Percentiles rank a stretch among this genome's conserved stretches.
These are phyloP conservation scores for Xyrichtys novacula DNA, from an alignment of 2,797 vertebrate species.

Conservation along the genomic window DNA sequence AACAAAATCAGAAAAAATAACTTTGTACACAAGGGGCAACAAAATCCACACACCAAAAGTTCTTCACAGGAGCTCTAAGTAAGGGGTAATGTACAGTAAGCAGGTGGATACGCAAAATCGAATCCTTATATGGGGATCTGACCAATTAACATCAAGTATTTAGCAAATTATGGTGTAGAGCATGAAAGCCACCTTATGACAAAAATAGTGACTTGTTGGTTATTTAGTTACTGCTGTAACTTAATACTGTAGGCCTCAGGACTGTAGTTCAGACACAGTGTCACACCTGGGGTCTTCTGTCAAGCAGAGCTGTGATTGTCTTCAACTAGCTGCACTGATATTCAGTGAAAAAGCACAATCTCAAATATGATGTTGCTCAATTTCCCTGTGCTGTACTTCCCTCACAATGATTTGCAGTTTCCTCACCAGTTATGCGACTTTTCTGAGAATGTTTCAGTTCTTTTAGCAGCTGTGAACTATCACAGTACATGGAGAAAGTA, in stretches of 20 bases:
- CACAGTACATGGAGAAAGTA: not conserved
- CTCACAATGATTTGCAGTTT: not conserved
- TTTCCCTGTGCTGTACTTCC: not conserved
- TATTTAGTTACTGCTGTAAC: too few relatives aligned
- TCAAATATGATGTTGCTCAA: not conserved
- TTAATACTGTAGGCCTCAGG: not conserved
- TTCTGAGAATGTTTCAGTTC: conserved; percentile 7
- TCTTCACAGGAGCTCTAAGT: too few relatives aligned
- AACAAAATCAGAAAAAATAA: too few relatives aligned
- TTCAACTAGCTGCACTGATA: not conserved
- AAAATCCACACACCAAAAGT: too few relatives aligned
- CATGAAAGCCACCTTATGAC: too few relatives aligned
- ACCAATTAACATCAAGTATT: too few relatives aligned
- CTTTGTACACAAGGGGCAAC: too few relatives aligned
- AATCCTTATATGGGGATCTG: too few relatives aligned
- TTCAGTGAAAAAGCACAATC: not conserved
- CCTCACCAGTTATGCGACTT: not conserved
- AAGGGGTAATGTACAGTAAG: too few relatives aligned
- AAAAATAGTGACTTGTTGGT: not conserved
- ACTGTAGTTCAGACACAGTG: not conserved
- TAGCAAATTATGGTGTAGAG: too few relatives aligned
- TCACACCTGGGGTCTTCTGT: not conserved
- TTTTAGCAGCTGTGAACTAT: not conserved
- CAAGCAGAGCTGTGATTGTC: not conserved
- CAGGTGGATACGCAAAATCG: too few relatives aligned